Conservation (phyloP, 2,113 vertebrate genomes). For the Oryctolagus cuniculus region mOryCun1.1 NC_091453.1:121543001-121543500, state of each 20-base stretch:
- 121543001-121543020: too few relatives aligned
- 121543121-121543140: background rate
- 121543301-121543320: background rate
- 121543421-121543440: background rate
- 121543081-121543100: too few relatives aligned
- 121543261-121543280: background rate
- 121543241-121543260: background rate
- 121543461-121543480: background rate
- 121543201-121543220: background rate
- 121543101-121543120: too few relatives aligned
- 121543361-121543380: background rate
- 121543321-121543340: background rate
- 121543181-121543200: background rate
- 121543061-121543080: too few relatives aligned
- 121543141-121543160: background rate
- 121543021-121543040: too few relatives aligned
- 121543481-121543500: background rate
- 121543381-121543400: background rate
- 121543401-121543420: background rate
- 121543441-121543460: background rate
- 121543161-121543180: background rate
- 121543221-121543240: background rate
- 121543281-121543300: background rate
- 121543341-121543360: background rate
- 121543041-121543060: too few relatives aligned